Evolutionary conservation across 2,113 vertebrate genomes (phyloP), one percentile per base, ranked within the genome.

Genomic region (Osmerus mordax): DNA sequence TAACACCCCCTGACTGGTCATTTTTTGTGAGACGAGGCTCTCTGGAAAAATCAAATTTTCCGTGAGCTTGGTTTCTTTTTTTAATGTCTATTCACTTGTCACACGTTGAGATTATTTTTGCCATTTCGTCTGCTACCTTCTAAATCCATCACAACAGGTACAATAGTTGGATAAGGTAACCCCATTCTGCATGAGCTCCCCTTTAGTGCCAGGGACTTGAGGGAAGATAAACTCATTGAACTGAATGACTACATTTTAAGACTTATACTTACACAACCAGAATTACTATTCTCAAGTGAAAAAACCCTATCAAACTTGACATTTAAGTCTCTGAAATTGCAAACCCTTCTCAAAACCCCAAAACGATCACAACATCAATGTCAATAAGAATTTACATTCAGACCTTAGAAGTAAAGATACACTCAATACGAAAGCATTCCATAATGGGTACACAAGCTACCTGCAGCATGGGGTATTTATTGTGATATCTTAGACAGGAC

Each of bases 21-120:
- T 91, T 91, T 87, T 87, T 65, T 86, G 75, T 67, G 64, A 86
- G 84, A 90, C 87, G 90, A 90, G 90, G 74, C 87, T 65, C 86
- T 90, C 84, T 88, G 78, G 79, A 90, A 91, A 64, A 92, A 92
- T 89, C 89, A 89, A 92, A 90, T 92, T 92, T 92, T 91, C 91
- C 89, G 80, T 82, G 78, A 74, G 82, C 85, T 89, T 84, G 81
- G 83, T 81, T 87, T 89, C 84, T 84, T 88, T 87, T 68, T 74
- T 87, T 86, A 86, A 83, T 88, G 85, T 83, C 88, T 85, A 76
- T 89, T 91, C 91, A 89, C 87, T 89, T 89, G 88, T 90, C 84
- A 83, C 83, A 78, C 75, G 87, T 89, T 88, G 83, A 80, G 79
- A 76, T 74, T 87, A 87, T 84, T 71, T 83, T 70, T 78, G 63